A percentile compares a stretch with the other conserved stretches of the same genome.
phyloP scores from a whole-genome alignment of 2,888 invertebrate species.

The Norana najaformis region DNA sequence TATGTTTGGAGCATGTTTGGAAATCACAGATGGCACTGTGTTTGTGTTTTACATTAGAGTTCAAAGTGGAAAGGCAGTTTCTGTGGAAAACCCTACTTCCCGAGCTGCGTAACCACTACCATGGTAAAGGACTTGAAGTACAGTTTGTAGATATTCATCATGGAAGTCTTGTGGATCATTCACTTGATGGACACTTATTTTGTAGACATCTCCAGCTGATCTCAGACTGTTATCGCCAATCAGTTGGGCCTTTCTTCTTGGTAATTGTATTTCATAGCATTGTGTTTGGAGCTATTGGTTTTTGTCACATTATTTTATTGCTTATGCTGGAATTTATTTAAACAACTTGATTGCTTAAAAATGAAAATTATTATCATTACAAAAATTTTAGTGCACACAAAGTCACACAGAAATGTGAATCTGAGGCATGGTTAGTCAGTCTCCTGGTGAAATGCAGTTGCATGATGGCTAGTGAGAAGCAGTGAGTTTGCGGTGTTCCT shows the following conservation, averaged over 20 bases:
- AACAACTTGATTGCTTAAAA: no score
- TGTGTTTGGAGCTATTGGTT: not conserved
- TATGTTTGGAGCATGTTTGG: not conserved
- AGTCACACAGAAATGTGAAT: no score
- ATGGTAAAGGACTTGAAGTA: not conserved
- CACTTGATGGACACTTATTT: not conserved
- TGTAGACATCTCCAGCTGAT: not conserved
- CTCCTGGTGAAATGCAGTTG: no score
- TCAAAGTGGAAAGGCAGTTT: not conserved
- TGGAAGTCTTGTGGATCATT: not conserved
- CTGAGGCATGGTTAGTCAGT: no score
- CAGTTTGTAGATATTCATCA: not conserved
- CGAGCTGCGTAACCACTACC: not conserved
- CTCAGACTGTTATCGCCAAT: not conserved
- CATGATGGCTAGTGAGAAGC: no score
- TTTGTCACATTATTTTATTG: no score
- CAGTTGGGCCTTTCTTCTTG: not conserved
- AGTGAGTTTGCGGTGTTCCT: no score
- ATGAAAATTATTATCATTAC: no score
- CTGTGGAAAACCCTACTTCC: not conserved
- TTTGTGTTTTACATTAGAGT: not conserved
- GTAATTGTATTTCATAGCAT: not conserved
- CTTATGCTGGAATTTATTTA: no score
- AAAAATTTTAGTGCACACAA: no score
- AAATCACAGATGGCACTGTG: not conserved